These are phyloP conservation scores for Agrotis clavis DNA, from an alignment of 2,888 invertebrate species.

Conservation along the genomic window DNA sequence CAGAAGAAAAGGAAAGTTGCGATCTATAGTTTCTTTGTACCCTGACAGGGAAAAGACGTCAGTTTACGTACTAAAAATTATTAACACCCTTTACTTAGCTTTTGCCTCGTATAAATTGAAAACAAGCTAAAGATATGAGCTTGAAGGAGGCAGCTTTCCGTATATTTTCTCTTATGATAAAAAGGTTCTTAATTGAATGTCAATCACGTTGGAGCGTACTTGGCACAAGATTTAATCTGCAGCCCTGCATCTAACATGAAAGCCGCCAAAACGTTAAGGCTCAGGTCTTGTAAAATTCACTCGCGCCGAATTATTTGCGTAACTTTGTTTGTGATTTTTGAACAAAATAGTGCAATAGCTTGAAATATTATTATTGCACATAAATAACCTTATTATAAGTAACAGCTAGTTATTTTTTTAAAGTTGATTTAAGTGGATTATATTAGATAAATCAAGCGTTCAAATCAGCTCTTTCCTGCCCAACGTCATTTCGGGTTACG, in stretches of 20 bases:
- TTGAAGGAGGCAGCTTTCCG: slow-evolving; percentile 24
- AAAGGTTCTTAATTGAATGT: slow-evolving; percentile 60
- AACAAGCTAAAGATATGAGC: slow-evolving; percentile 20
- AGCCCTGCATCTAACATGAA: slow-evolving; percentile 46
- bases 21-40: neutral
- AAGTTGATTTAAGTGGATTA: too few relatives aligned
- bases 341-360: too few relatives aligned
- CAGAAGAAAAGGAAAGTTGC: neutral
- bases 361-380: too few relatives aligned
- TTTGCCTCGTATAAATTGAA: slow-evolving; percentile 25
- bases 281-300: too few relatives aligned
- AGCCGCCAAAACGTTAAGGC: slow-evolving; percentile 18
- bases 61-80: neutral
- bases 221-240: slow-evolving; percentile 58
- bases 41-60: neutral
- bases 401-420: too few relatives aligned
- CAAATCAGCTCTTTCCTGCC: too few relatives aligned
- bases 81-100: neutral
- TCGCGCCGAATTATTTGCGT: too few relatives aligned
- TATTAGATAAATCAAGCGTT: too few relatives aligned
- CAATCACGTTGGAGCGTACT: slow-evolving; percentile 51
- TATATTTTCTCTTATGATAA: slow-evolving; percentile 53
- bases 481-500: too few relatives aligned
- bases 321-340: too few relatives aligned
- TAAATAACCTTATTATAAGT: too few relatives aligned